Evolutionary conservation across 1,140 invertebrate genomes (phyloP).

Genomic region (Liolophura sinensis): DNA sequence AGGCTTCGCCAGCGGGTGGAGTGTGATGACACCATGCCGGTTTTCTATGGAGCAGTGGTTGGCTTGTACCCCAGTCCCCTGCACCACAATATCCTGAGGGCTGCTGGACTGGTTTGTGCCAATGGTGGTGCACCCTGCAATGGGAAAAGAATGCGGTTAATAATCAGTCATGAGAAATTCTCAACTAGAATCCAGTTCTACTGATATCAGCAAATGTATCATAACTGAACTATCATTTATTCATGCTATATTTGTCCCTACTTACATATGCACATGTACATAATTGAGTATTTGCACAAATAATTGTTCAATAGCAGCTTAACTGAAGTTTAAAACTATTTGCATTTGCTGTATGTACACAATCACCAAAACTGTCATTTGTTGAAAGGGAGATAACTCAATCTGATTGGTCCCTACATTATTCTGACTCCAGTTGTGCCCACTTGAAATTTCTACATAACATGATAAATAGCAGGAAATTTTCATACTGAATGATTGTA

Average conservation of each 20-base stretch:
- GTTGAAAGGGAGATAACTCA: too few species aligned
- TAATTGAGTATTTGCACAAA: too few species aligned
- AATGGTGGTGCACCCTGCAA: conserved; percentile 37
- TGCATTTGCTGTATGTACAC: too few species aligned
- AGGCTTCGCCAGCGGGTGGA: conserved; percentile 74
- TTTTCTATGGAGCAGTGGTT: conserved; percentile 86
- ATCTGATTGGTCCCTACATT: not conserved
- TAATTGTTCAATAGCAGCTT: too few species aligned
- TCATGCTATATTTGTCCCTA: too few species aligned
- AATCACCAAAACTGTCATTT: too few species aligned
- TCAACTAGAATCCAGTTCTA: too few species aligned
- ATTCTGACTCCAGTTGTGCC: not conserved
- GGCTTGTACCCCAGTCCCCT: conserved; percentile 78
- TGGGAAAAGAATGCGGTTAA: not conserved
- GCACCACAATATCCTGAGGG: conserved; percentile 76
- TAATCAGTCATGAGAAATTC: too few species aligned
- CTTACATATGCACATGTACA: too few species aligned
- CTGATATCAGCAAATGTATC: too few species aligned
- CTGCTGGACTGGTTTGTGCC: conserved; percentile 23
- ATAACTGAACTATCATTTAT: not conserved
- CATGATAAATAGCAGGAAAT: not conserved
- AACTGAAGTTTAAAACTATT: too few species aligned
- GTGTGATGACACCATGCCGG: conserved; percentile 75
- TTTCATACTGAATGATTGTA: not conserved
- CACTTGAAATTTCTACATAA: not conserved